These are phyloP conservation scores for Serranus cabrilla DNA, from an alignment of 2,797 vertebrate species.

Conservation along the genomic window DNA sequence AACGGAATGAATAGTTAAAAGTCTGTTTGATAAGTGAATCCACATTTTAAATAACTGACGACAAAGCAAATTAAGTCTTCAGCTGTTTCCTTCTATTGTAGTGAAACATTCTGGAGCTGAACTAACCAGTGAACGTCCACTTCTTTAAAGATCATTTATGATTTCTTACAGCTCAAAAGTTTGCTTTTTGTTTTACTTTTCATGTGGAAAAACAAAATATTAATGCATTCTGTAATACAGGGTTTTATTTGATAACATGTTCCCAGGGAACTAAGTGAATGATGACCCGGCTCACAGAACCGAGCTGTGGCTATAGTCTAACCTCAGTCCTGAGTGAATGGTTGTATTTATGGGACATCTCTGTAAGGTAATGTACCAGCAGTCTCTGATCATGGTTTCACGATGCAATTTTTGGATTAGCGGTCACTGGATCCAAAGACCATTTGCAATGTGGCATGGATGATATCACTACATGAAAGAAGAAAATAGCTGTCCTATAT, in stretches of 20 bases:
- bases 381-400: constrained; percentile 70
- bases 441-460: constrained; percentile 57
- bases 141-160: too few species aligned
- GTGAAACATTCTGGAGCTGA: too few species aligned
- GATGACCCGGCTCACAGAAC: background rate
- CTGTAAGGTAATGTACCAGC: constrained; percentile 49
- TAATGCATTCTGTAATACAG: too few species aligned
- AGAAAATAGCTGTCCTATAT: constrained; percentile 53
- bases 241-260: constrained; percentile 16
- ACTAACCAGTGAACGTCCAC: too few species aligned
- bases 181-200: too few species aligned
- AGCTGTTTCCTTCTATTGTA: too few species aligned
- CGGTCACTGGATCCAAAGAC: constrained; percentile 54
- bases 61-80: too few species aligned
- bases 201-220: too few species aligned
- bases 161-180: too few species aligned
- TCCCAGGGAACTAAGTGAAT: constrained; percentile 11
- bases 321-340: constrained; percentile 17
- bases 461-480: constrained; percentile 66
- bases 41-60: too few species aligned
- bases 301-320: background rate
- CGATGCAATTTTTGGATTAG: constrained; percentile 66
- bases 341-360: constrained; percentile 45
- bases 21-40: too few species aligned
- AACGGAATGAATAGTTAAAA: too few species aligned